Evolutionary conservation across 2,888 invertebrate genomes (phyloP).

Genomic region (Acleris laterana): DNA sequence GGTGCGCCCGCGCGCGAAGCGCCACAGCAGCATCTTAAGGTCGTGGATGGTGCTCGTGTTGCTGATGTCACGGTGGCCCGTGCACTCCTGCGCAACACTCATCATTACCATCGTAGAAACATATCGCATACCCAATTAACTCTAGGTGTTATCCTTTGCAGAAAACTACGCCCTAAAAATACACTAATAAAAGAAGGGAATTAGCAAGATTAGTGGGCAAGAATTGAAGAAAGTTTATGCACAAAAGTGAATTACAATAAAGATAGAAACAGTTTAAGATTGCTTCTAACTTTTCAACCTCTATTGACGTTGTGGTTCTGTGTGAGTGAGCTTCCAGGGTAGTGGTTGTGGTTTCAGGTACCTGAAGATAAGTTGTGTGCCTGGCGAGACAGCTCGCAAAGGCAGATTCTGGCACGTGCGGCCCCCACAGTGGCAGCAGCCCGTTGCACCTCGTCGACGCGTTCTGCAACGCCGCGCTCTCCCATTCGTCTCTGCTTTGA

Average conservation of each 20-base stretch:
- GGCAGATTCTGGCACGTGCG: slow-evolving; percentile 95
- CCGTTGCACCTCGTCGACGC: slow-evolving; percentile 99
- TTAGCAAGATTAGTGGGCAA: too few species aligned
- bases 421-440: slow-evolving; percentile 97
- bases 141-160: too few species aligned
- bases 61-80: slow-evolving; percentile 90
- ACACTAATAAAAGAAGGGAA: too few species aligned
- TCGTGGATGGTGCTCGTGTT: slow-evolving; percentile 95
- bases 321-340: background rate
- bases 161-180: too few species aligned
- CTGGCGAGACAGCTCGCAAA: slow-evolving; percentile 97
- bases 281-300: too few species aligned
- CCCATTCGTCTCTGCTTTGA: slow-evolving; percentile 95
- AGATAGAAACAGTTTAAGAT: too few species aligned
- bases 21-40: slow-evolving; percentile 92
- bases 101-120: too few species aligned
- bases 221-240: too few species aligned
- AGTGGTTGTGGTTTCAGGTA: slow-evolving; percentile 39
- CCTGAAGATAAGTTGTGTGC: slow-evolving; percentile 93
- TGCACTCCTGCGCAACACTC: slow-evolving; percentile 81
- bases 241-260: too few species aligned
- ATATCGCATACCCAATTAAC: too few species aligned
- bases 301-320: too few species aligned
- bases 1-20: slow-evolving; percentile 96
- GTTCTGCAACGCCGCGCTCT: slow-evolving; percentile 98